A percentile compares a stretch with the other conserved stretches of the same genome.
Conservation (phyloP, 2,888 invertebrate genomes). For the Monochamus alternatus region DNA sequence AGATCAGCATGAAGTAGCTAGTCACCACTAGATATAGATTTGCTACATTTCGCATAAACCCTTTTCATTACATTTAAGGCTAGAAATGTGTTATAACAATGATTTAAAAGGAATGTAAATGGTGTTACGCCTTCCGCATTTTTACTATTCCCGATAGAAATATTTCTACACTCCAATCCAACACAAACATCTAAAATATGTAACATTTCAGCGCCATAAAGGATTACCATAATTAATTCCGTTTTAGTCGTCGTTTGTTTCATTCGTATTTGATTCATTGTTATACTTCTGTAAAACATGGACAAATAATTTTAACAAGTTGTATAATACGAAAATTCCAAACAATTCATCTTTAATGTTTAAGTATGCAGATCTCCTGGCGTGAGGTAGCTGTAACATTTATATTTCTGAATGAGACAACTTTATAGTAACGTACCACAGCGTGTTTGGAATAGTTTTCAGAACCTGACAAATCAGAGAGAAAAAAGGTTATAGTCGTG, state of each 20-base stretch:
- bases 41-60: too few relatives aligned
- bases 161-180: not conserved
- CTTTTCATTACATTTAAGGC: too few relatives aligned
- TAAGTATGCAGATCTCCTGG: conserved; percentile 54
- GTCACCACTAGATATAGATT: too few relatives aligned
- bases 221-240: conserved; percentile 23
- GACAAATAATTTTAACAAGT: conserved; percentile 37
- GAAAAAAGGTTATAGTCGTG: too few relatives aligned
- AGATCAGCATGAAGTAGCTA: too few relatives aligned
- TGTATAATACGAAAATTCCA: conserved; percentile 30
- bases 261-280: conserved; percentile 29
- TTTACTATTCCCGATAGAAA: not conserved
- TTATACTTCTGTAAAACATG: conserved; percentile 23
- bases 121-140: not conserved
- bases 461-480: not conserved
- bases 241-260: not conserved
- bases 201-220: not conserved
- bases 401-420: conserved; percentile 59
- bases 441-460: conserved; percentile 17
- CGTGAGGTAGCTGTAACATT: conserved; percentile 58
- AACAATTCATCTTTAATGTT: conserved; percentile 24
- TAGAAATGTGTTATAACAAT: too few relatives aligned
- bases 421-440: conserved; percentile 45
- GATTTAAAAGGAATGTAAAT: not conserved
- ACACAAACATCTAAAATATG: not conserved